Evolutionary conservation across 2,888 invertebrate genomes (phyloP), one percentile per base, ranked within the genome.

Genomic region (Pheosia gnoma): DNA sequence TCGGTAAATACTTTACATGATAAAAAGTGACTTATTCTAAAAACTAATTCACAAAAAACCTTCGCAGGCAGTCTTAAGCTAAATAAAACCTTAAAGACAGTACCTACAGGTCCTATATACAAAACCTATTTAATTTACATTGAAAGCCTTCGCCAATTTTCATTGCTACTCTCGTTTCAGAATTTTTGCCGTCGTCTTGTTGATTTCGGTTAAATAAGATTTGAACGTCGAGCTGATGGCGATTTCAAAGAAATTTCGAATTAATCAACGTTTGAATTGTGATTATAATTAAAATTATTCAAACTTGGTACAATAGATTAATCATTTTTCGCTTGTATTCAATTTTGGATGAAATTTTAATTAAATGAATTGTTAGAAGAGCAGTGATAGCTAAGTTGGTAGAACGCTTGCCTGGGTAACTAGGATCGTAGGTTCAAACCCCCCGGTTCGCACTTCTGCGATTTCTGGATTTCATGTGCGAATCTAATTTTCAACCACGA

Each of bases 161-260:
- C 60, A 62, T 66, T 67, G 62, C 64, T 39, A 39, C 57, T 62
- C 57, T 25, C 25, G 25, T 59, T 60, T 58, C 55, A 47, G 54
- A 62, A 62, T 68, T 65, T 62, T 65, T 63, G 66, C 65, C 68
- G 70, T 65, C 68, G 65, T 74, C 72, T 64, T 74, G 68, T 70
- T 75, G 67, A 67, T 66, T 66, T 72, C 60, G 63, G 67, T 72
- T 64, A 72, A 73, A 73, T 70, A 73, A 73, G 65, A 75, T 64
- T 65, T 72, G 72, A 61, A 70, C 67, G 57, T 57, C 45, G 65
- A 70, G 62, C 52, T 57, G 58, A 61, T 49, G 60, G 62, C 51
- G 51, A 61, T 57, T 63, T 62, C 64, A 75, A 73, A 58, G 57
- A 53, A 75, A 72, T 70, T 74, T 65, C 59, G 53, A 57, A 72